Percentiles rank a stretch among this genome's conserved stretches.
phyloP scores from a whole-genome alignment of 2,113 vertebrate genomes.

The Galemys pyrenaicus region DNA sequence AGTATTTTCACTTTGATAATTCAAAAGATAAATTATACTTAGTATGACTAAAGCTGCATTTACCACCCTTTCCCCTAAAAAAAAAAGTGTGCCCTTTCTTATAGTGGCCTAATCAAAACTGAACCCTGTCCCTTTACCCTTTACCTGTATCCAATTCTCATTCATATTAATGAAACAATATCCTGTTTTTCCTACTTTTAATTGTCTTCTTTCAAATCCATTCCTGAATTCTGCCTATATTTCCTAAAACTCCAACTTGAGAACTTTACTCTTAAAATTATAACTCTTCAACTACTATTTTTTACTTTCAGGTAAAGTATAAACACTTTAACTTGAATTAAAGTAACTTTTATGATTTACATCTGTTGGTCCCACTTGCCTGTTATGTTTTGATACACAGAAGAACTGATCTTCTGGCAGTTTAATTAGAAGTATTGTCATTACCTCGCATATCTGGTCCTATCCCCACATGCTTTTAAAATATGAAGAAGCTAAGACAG shows the following conservation, averaged over 20 bases:
- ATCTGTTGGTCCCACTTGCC: not conserved
- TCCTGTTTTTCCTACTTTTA: not conserved
- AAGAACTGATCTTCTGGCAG: not conserved
- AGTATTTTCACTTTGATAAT: not conserved
- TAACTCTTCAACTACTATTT: not conserved
- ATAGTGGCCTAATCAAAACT: not conserved
- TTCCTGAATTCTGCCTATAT: not conserved
- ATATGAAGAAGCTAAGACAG: not conserved
- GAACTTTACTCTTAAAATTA: not conserved
- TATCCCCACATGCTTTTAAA: slow-evolving; percentile 55
- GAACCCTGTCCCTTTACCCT: not conserved
- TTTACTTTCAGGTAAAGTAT: not conserved
- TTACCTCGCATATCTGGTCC: not conserved
- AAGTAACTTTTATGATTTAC: not conserved
- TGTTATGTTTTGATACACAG: not conserved
- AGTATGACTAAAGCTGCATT: not conserved
- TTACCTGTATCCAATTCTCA: not conserved
- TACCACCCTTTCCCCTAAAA: not conserved
- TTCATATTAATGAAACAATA: not conserved
- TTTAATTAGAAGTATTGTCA: not conserved
- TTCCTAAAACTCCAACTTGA: not conserved
- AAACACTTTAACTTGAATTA: not conserved
- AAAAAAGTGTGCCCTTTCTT: not conserved
- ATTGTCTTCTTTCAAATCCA: not conserved
- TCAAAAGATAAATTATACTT: not conserved